Conservation (phyloP, 2,888 invertebrate species). For the Calameuta pallipes region DNA sequence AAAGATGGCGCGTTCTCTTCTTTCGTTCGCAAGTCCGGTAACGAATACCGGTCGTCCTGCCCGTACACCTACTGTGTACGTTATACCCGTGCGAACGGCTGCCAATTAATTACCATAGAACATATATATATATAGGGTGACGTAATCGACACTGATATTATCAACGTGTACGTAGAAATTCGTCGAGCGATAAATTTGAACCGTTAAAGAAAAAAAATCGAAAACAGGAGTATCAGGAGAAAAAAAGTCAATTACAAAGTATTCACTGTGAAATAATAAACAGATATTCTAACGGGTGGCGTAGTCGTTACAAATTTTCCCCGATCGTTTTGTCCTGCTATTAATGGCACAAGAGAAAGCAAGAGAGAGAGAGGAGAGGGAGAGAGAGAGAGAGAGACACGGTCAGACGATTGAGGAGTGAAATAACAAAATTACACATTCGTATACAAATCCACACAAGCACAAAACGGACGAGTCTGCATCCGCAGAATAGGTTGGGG, state of each 20-base stretch:
- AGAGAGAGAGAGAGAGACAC: conserved; percentile 13
- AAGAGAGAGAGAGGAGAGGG: neutral
- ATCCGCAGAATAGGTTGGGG: conserved; percentile 7
- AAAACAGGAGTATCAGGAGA: neutral
- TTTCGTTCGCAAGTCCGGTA: neutral
- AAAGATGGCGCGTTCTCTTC: neutral
- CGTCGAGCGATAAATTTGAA: neutral
- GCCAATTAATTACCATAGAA: neutral
- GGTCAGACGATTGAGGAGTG: conserved; percentile 3
- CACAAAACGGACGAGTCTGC: neutral
- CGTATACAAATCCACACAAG: neutral
- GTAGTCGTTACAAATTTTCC: neutral
- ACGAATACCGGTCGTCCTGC: neutral
- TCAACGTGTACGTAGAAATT: neutral
- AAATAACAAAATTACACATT: conserved; percentile 1
- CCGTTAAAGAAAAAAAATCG: neutral
- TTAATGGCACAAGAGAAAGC: neutral
- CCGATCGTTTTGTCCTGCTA: neutral
- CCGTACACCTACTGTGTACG: neutral
- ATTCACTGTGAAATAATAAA: neutral
- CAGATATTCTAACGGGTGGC: neutral
- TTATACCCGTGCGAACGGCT: neutral
- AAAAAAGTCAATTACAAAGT: neutral
- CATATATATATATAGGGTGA: neutral
- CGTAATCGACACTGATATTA: neutral